A percentile compares a stretch with the other conserved stretches of the same genome.
phyloP scores from a whole-genome alignment of 2,888 invertebrate species.

The Galeruca laticollis region DNA sequence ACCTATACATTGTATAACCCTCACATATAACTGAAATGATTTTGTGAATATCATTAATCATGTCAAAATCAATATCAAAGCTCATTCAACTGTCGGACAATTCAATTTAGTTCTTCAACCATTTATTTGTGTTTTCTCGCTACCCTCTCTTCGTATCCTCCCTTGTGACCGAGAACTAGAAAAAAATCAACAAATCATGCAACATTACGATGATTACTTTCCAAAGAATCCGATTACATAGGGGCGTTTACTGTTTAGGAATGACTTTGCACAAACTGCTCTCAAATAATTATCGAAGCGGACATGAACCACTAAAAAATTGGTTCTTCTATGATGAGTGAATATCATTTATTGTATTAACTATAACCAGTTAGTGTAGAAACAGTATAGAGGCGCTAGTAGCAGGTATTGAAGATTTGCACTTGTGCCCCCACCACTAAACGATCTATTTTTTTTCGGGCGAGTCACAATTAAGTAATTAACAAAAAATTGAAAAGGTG shows the following conservation, averaged over 20 bases:
- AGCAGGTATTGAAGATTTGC: too few species aligned
- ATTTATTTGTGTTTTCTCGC: constrained; percentile 29
- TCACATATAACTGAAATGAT: background rate
- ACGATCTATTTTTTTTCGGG: too few species aligned
- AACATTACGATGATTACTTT: constrained; percentile 47
- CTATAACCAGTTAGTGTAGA: too few species aligned
- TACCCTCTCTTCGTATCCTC: constrained; percentile 18
- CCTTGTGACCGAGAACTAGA: constrained; percentile 12
- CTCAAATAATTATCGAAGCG: constrained; percentile 23
- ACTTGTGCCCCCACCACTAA: too few species aligned
- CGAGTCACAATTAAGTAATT: too few species aligned
- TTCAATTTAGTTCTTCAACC: constrained; percentile 34
- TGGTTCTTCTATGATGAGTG: background rate
- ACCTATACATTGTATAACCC: too few species aligned
- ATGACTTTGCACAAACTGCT: constrained; percentile 42
- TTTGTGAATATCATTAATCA: constrained; percentile 24
- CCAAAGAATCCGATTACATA: constrained; percentile 46
- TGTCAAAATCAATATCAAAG: constrained; percentile 31
- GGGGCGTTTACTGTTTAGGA: constrained; percentile 37
- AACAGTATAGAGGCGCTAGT: too few species aligned
- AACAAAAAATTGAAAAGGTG: too few species aligned
- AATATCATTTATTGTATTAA: too few species aligned
- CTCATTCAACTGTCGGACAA: constrained; percentile 34
- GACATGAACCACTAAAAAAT: constrained; percentile 4
- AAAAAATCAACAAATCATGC: constrained; percentile 50